phyloP scores from a whole-genome alignment of 23 tunicate genomes.

The Aplidium turbinatum region DNA sequence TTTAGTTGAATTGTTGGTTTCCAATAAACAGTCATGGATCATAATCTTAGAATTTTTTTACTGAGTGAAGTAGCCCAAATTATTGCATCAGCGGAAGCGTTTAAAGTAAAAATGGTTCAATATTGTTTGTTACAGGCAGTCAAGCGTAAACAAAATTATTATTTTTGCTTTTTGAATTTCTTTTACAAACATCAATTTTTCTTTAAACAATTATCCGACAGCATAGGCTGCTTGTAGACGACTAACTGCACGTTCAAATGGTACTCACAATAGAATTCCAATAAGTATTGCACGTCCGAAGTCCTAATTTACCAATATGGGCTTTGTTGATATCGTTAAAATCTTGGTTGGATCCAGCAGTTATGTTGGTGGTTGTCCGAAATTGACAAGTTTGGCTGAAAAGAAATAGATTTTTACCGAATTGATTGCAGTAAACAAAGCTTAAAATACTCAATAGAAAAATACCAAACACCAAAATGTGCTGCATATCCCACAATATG shows the following conservation, averaged over 20 bases:
- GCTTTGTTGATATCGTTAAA: conserved; percentile 27
- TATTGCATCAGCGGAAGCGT: too few relatives aligned
- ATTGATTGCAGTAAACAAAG: neutral
- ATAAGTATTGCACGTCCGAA: conserved; percentile 82
- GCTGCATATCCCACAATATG: too few relatives aligned
- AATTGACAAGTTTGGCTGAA: conserved; percentile 14
- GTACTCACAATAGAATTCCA: conserved; percentile 64
- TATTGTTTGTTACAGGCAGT: neutral
- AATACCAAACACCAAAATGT: neutral
- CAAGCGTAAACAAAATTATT: neutral
- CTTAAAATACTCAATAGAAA: neutral
- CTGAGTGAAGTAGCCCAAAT: too few relatives aligned
- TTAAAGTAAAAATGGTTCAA: neutral
- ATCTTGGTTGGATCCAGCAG: conserved; percentile 69
- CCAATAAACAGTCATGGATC: too few relatives aligned
- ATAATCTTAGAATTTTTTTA: too few relatives aligned
- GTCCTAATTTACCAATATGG: conserved; percentile 36
- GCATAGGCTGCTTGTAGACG: neutral
- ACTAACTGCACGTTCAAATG: neutral
- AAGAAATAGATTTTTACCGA: neutral
- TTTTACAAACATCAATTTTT: conserved; percentile 2
- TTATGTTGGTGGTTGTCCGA: conserved; percentile 27
- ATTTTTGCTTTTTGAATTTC: too few relatives aligned
- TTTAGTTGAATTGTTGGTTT: too few relatives aligned
- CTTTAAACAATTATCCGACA: neutral